phyloP scores from a whole-genome alignment of 2,888 invertebrate species.

The Hedychridium roseum region DNA sequence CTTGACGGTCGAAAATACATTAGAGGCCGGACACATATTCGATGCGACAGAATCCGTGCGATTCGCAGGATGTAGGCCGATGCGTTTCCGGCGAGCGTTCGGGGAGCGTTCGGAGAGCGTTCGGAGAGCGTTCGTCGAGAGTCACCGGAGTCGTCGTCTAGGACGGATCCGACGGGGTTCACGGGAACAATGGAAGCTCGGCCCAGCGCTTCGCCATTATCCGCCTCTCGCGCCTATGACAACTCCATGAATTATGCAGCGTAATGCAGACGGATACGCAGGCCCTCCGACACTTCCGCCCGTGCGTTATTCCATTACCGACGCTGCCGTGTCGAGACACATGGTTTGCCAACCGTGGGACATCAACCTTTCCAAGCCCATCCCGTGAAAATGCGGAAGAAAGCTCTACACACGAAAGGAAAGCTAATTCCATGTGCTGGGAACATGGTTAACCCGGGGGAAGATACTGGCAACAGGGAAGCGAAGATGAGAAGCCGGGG shows the following conservation, averaged over 20 bases:
- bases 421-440: background rate
- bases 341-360: conserved; percentile 21
- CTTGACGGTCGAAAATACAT: too few species aligned
- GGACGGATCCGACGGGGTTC: conserved; percentile 46
- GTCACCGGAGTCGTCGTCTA: conserved; percentile 37
- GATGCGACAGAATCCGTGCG: too few species aligned
- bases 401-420: too few species aligned
- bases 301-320: conserved; percentile 45
- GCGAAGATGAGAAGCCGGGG: background rate
- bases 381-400: background rate
- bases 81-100: too few species aligned
- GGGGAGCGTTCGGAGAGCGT: conserved; percentile 33
- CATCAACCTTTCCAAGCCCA: background rate
- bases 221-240: conserved; percentile 61
- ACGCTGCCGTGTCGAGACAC: conserved; percentile 37
- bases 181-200: conserved; percentile 52
- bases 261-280: conserved; percentile 60
- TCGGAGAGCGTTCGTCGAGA: conserved; percentile 40
- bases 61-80: too few species aligned
- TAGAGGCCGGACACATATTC: too few species aligned
- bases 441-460: background rate
- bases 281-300: conserved; percentile 21
- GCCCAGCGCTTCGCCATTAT: conserved; percentile 56
- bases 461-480: conserved; percentile 1
- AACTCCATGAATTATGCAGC: conserved; percentile 61